Evolutionary conservation across 2,888 invertebrate species (phyloP).

Genomic region (Phlogophora meticulosa): DNA sequence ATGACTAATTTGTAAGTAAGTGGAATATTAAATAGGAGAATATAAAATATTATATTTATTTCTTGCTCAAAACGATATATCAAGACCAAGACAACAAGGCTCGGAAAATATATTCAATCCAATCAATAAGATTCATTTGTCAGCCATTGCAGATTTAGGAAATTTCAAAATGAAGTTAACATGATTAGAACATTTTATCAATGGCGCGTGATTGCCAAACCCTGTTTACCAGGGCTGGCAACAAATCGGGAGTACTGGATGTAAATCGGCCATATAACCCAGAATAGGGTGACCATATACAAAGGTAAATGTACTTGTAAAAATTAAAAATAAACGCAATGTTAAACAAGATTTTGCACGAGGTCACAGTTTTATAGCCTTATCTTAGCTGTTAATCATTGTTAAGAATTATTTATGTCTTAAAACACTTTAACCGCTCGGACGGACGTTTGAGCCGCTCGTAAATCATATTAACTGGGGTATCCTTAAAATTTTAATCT

Average conservation of each 20-base stretch:
- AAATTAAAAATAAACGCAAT: slow-evolving; percentile 55
- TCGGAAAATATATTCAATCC: too few species aligned
- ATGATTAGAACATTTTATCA: slow-evolving; percentile 4
- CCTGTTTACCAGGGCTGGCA: slow-evolving; percentile 5
- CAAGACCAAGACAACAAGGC: too few species aligned
- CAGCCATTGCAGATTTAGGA: background rate
- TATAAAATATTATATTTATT: background rate
- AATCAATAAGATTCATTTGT: background rate
- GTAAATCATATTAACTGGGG: slow-evolving; percentile 76
- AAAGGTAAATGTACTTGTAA: slow-evolving; percentile 63
- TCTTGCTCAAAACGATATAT: background rate
- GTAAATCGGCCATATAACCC: slow-evolving; percentile 66
- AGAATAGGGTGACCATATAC: slow-evolving; percentile 61
- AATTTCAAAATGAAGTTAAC: too few species aligned
- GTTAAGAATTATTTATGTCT: slow-evolving; percentile 77
- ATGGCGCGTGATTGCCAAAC: slow-evolving; percentile 18
- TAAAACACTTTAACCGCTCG: slow-evolving; percentile 68
- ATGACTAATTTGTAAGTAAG: background rate
- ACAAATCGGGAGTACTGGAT: slow-evolving; percentile 45
- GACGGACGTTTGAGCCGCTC: slow-evolving; percentile 58
- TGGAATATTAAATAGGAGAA: background rate
- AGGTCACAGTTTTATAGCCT: slow-evolving; percentile 75
- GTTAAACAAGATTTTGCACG: slow-evolving; percentile 72
- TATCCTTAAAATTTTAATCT: slow-evolving; percentile 64
- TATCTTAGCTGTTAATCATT: slow-evolving; percentile 76